Evolutionary conservation across 1,140 invertebrate species (phyloP), one percentile per base, ranked within the genome.

Genomic region (Chironomus striatipennis): DNA sequence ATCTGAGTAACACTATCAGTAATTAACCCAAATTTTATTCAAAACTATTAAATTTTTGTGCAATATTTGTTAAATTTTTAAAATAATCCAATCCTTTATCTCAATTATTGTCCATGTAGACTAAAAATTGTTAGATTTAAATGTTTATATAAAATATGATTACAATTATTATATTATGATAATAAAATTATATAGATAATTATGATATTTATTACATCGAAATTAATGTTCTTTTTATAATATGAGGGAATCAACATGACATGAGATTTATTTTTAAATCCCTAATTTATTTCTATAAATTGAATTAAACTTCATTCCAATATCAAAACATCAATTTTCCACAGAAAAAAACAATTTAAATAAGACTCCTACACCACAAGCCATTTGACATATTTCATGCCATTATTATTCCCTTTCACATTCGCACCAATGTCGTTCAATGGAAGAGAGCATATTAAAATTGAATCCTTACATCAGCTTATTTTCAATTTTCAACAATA

Each of bases 401-500:
- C 10, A 10, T 57, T 2, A 57, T 57, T 57, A 12, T 21, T 20
- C 20, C 20, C 18, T 10, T 20, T 70, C 47, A 57, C n/a, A n/a
- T 15, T n/a, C 47, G 12, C 15, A 15, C 4, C 8, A 57, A 15
- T n/a, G 15, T 34, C 24, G 24, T 34, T 34, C 24, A 34, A 34
- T 34, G 1, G 24, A 34, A 34, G 5, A 34, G 24, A 34, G 5
- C 24, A 34, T 34, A 34, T 34, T 57, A 57, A n/a, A 15, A 57
- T n/a, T 57, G 65, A 70, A 70, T 70, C 65, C 65, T 70, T 70
- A 6, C 65, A 70, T 70, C n/a, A 70, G 65, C 65, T 70, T 70
- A 70, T 70, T 70, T 21, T 20, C 20, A 20, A 10, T 21, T 70
- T 70, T 70, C 65, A 70, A 70, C n/a, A 57, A 57, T 57, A 34